A percentile compares a stretch with the other conserved stretches of the same genome.
These are phyloP conservation scores for Drosophila punjabiensis DNA, from an alignment of 1,140 invertebrate species.

Conservation along the genomic window DNA sequence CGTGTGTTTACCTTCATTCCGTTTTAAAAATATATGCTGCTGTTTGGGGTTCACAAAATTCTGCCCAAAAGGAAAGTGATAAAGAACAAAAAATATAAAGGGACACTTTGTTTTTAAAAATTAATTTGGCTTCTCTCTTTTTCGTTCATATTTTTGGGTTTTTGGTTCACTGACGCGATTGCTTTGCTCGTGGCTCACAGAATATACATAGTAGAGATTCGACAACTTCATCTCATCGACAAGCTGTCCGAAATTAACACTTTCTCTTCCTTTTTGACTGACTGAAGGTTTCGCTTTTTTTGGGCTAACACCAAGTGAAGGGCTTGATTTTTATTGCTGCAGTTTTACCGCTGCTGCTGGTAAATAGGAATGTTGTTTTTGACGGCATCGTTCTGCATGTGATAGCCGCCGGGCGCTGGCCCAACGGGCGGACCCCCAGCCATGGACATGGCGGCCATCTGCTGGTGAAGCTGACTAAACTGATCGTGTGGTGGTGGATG, in stretches of 20 bases:
- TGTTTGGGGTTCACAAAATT: background rate
- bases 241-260: conserved; percentile 21
- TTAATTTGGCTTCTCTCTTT: conserved; percentile 37
- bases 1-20: conserved; percentile 13
- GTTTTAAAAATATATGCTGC: conserved; percentile 33
- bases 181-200: conserved; percentile 12
- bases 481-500: conserved; percentile 60
- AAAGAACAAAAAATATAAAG: conserved; percentile 8
- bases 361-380: conserved; percentile 85
- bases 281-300: conserved; percentile 18
- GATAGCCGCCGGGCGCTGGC: conserved; percentile 54
- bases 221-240: conserved; percentile 5
- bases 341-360: conserved; percentile 84
- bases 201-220: conserved; percentile 33
- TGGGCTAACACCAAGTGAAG: conserved; percentile 34
- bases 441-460: conserved; percentile 77
- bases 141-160: conserved; percentile 2
- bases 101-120: conserved; percentile 24
- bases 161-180: conserved; percentile 28
- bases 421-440: conserved; percentile 40
- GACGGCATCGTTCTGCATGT: conserved; percentile 76
- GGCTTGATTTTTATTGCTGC: conserved; percentile 9
- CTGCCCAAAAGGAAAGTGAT: conserved; percentile 12
- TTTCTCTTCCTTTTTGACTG: conserved; percentile 14
- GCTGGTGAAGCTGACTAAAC: conserved; percentile 79